Evolutionary conservation across 2,797 vertebrate genomes (phyloP), one percentile per base, ranked within the genome.

Genomic region (Cuniculus paca): DNA sequence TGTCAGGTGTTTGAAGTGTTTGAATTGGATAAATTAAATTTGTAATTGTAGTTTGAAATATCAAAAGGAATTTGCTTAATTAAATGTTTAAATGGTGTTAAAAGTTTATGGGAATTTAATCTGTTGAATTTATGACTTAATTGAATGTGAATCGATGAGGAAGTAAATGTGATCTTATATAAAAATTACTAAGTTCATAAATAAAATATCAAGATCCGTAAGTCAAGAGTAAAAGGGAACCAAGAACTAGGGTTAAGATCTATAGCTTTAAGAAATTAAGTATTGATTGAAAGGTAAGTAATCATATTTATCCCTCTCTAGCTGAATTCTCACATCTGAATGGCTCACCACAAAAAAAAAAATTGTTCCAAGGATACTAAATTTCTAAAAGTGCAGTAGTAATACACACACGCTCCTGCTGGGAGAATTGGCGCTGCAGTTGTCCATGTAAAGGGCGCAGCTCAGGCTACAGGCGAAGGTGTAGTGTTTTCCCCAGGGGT

Each of bases 91-190:
- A 97, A 74, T 79, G 93, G 68, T 86, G 84, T 92, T 97, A 93
- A 96, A 94, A 96, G 95, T 97, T 95, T 97, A 95, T 94, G 84
- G 88, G 96, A 78, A 96, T 96, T 97, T 95, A 97, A 96, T 94
- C 94, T 92, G 94, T 97, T 84, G 93, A 63, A 96, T 95, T 58
- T 96, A 93, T 90, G 95, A 83, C 89, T 94, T 97, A 97, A 97
- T 83, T 97, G 96, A 97, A 88, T 97, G 91, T 56, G 88, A 97
- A 97, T 97, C 97, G 93, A 97, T 97, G 90, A 96, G 89, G 88
- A 94, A 93, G 82, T 92, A 95, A 94, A 92, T 86, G 81, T 63
- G 74, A 95, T 96, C 93, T 97, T 86, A 90, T 92, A 92, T 65
- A 94, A 96, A 97, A 97, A 94, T 82, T 94, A 63, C 84, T 34